Evolutionary conservation across 2,113 vertebrate species (phyloP), one percentile per base, ranked within the genome.

Genomic region (Toxotes chatareus): DNA sequence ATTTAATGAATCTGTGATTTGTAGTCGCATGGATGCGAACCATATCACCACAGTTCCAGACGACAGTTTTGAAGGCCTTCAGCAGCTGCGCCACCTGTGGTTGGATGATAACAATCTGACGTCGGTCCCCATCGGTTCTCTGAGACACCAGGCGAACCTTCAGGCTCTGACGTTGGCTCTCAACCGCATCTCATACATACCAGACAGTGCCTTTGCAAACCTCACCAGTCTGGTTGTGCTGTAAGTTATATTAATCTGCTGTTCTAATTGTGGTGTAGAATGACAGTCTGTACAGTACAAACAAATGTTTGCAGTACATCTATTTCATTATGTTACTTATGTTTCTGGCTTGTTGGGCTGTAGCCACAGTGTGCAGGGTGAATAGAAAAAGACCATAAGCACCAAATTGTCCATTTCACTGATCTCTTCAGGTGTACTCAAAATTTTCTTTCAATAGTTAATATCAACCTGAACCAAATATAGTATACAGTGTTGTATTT

Each of bases 11-110:
- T 53, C 3, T 19, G 17, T 67, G 27, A 16, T 10, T 31, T 72
- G 0, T 8, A 99, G 98, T 82, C 97, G 98, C 27, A 93, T 99
- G 55, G 98, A 99, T 92, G 98, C 98, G 0, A 99, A 99, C 91
- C 98, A 99, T 47, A 98, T 99, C 32, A 97, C 95, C 32, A 87
- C 91, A 6, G 97, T 99, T 23, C 97, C 98, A 0, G 96, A 97
- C 51, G 96, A 97, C 90, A 99, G 98, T 75, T 99, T 99, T 44
- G 96, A 99, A 91, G 97, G 96, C 1, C 97, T 99, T 0, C 91
- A 96, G 82, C 98, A 99, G 91, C 89, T 99, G 31, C 96, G 98
- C 44, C 97, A 99, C 93, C 96, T 99, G 59, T 99, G 98, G 98
- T 74, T 99, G 86, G 98, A 99, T 42, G 98, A 99, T 91, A 99